Evolutionary conservation across 2,113 vertebrate species (phyloP).

Genomic region (Gymnorhina tibicen): DNA sequence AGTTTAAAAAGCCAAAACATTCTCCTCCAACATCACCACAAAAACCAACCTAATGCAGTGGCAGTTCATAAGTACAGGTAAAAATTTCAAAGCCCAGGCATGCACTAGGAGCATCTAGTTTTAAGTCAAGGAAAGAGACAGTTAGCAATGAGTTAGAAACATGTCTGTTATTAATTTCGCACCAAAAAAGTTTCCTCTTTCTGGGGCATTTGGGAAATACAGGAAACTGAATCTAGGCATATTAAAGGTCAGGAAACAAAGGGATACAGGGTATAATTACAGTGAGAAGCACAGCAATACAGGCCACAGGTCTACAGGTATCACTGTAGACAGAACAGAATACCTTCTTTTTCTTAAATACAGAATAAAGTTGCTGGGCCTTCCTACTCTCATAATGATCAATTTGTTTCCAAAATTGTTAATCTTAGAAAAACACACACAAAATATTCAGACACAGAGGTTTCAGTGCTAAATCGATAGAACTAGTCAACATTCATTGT

Average conservation of each 20-base stretch:
- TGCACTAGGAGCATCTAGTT: background rate
- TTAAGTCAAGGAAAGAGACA: background rate
- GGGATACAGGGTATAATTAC: background rate
- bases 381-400: slow-evolving; percentile 14
- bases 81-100: background rate
- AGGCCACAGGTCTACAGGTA: background rate
- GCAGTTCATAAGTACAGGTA: background rate
- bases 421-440: slow-evolving; percentile 43
- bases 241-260: background rate
- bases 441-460: slow-evolving; percentile 6
- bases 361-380: background rate
- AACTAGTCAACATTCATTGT: slow-evolving; percentile 45
- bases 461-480: slow-evolving; percentile 47
- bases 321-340: background rate
- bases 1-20: background rate
- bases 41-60: background rate
- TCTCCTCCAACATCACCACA: background rate
- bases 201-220: background rate
- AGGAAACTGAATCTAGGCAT: background rate
- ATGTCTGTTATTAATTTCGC: background rate
- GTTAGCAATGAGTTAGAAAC: background rate
- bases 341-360: background rate
- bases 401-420: slow-evolving; percentile 1
- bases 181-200: background rate
- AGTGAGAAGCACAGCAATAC: background rate